A percentile compares a stretch with the other conserved stretches of the same genome.
phyloP scores from a whole-genome alignment of 2,888 invertebrate species.

The Muscina levida region DNA sequence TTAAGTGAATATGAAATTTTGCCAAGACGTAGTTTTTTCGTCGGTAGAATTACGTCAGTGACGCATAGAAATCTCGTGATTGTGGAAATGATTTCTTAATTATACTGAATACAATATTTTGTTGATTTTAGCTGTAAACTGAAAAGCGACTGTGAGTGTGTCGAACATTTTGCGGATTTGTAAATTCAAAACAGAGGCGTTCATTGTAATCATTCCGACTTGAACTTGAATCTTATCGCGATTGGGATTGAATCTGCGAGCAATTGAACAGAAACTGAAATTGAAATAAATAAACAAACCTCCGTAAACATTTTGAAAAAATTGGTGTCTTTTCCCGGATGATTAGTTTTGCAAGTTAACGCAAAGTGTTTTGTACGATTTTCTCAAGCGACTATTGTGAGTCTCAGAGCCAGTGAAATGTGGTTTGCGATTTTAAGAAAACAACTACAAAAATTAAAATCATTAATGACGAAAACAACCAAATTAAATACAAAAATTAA shows the following conservation, averaged over 20 bases:
- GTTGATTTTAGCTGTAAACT: slow-evolving; percentile 27
- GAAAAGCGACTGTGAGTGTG: neutral
- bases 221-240: slow-evolving; percentile 65
- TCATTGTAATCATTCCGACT: slow-evolving; percentile 29
- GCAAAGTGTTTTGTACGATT: slow-evolving; percentile 42
- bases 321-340: neutral
- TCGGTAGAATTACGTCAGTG: slow-evolving; percentile 14
- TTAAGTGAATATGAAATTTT: slow-evolving; percentile 13
- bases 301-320: slow-evolving; percentile 15
- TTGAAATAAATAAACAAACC: neutral
- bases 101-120: slow-evolving; percentile 7
- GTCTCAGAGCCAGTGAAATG: slow-evolving; percentile 14
- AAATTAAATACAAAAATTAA: no score
- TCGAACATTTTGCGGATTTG: neutral
- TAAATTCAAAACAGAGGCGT: neutral
- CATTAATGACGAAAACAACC: neutral
- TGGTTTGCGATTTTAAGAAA: slow-evolving; percentile 32
- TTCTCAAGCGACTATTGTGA: slow-evolving; percentile 43
- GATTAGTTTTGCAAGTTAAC: slow-evolving; percentile 49
- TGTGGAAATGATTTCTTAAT: slow-evolving; percentile 21
- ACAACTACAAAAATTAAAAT: neutral
- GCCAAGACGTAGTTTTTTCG: slow-evolving; percentile 40
- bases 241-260: slow-evolving; percentile 35
- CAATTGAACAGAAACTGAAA: slow-evolving; percentile 33
- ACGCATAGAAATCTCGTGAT: slow-evolving; percentile 33